Conservation (phyloP, 2,797 vertebrate genomes). For the Gambelia wislizenii region DNA sequence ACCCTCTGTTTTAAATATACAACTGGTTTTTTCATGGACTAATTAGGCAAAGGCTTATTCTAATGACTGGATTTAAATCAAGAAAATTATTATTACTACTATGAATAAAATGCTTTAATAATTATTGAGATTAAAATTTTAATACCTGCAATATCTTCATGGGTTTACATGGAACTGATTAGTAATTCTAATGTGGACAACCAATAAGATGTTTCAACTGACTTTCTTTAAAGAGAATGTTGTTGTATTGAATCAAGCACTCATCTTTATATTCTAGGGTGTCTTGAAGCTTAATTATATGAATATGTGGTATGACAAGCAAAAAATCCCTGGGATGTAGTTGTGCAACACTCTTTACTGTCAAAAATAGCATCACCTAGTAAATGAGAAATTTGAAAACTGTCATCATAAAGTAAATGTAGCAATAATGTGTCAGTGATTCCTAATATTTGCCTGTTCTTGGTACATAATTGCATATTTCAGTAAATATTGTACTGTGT, state of each 20-base stretch:
- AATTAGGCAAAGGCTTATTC: conserved; percentile 61
- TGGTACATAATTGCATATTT: neutral
- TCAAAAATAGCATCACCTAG: conserved; percentile 1
- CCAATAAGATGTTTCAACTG: neutral
- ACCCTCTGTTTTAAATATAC: conserved; percentile 49
- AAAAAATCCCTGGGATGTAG: neutral
- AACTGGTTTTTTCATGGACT: conserved; percentile 65
- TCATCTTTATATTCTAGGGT: conserved; percentile 7
- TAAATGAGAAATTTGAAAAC: conserved; percentile 1
- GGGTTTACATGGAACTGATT: conserved; percentile 43
- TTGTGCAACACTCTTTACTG: neutral
- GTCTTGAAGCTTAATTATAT: neutral
- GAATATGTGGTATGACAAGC: conserved; percentile 5
- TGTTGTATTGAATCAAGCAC: neutral
- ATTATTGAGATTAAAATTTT: conserved; percentile 59
- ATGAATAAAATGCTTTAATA: conserved; percentile 40
- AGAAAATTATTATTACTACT: conserved; percentile 39
- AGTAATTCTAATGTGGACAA: conserved; percentile 36
- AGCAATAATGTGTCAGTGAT: neutral
- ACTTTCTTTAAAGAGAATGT: neutral
- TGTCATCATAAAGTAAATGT: neutral
- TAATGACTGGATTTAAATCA: conserved; percentile 56
- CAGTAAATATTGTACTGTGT: neutral
- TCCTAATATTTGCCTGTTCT: neutral
- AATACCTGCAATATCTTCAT: conserved; percentile 33